These are phyloP conservation scores for Himalopsyche tibetana DNA, from an alignment of 2,888 invertebrate species.

Conservation along the genomic window DNA sequence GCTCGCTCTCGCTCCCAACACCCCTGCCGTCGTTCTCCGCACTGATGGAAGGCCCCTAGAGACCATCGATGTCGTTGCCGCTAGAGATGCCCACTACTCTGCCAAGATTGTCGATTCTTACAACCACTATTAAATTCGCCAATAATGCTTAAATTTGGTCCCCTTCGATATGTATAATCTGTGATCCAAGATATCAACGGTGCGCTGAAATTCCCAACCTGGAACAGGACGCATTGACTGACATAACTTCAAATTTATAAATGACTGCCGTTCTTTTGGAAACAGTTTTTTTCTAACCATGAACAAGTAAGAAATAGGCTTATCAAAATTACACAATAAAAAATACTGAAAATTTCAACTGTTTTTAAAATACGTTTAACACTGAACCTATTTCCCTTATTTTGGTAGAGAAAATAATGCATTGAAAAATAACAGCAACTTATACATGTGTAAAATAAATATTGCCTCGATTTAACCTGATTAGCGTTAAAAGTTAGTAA, in stretches of 20 bases:
- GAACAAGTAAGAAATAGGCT: conserved; percentile 28
- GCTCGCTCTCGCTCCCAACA: conserved; percentile 74
- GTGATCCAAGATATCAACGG: too few species aligned
- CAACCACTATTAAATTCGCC: conserved; percentile 63
- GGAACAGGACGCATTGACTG: conserved; percentile 57
- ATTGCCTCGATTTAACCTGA: too few species aligned
- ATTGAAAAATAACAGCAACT: too few species aligned
- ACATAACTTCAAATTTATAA: conserved; percentile 63
- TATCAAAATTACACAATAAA: conserved; percentile 3
- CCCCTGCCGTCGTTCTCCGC: conserved; percentile 74
- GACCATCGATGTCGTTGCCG: conserved; percentile 75
- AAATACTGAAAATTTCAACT: not conserved
- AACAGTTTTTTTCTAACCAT: conserved; percentile 60
- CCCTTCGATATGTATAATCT: too few species aligned
- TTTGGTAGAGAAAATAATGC: too few species aligned
- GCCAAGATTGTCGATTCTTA: conserved; percentile 73
- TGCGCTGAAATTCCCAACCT: too few species aligned
- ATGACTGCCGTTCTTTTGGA: conserved; percentile 50
- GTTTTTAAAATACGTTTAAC: too few species aligned
- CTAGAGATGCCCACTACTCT: conserved; percentile 74
- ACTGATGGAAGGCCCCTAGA: conserved; percentile 75
- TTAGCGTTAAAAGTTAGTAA: too few species aligned
- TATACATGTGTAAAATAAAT: too few species aligned
- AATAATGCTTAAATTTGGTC: too few species aligned
- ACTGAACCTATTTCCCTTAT: too few species aligned